A percentile compares a stretch with the other conserved stretches of the same genome.
Evolutionary conservation across 2,113 vertebrate species (phyloP).

Genomic region (Formicarius rufipectus): DNA sequence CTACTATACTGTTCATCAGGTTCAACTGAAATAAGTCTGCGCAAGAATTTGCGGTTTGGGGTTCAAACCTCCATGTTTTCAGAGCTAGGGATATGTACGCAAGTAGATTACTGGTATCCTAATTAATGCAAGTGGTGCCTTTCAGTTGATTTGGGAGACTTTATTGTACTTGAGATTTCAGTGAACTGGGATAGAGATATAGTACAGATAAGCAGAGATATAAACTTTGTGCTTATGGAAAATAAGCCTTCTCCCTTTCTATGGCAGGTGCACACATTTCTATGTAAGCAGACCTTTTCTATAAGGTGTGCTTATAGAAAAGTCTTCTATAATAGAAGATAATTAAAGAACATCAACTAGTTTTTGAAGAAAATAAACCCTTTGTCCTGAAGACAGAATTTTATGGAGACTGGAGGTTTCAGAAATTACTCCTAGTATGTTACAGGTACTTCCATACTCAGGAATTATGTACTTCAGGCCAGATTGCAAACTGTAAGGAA

Average conservation of each 20-base stretch:
- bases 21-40: neutral
- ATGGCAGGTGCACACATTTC: neutral
- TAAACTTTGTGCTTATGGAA: neutral
- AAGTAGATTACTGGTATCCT: neutral
- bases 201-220: neutral
- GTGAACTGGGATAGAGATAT: neutral
- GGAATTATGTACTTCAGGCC: neutral
- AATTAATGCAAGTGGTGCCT: neutral
- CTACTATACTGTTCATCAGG: neutral
- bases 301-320: neutral
- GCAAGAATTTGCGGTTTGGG: neutral
- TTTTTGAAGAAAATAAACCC: neutral
- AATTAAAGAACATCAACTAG: neutral
- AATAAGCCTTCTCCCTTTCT: neutral
- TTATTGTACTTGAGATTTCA: neutral
- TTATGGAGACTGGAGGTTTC: neutral
- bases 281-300: neutral
- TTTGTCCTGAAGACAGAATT: neutral
- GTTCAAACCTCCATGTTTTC: neutral
- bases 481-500: neutral
- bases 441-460: neutral
- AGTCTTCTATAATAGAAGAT: fast-evolving
- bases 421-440: neutral
- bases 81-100: neutral
- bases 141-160: neutral